Evolutionary conservation across 1,140 invertebrate genomes (phyloP).

Genomic region (Drosophila carrolli): DNA sequence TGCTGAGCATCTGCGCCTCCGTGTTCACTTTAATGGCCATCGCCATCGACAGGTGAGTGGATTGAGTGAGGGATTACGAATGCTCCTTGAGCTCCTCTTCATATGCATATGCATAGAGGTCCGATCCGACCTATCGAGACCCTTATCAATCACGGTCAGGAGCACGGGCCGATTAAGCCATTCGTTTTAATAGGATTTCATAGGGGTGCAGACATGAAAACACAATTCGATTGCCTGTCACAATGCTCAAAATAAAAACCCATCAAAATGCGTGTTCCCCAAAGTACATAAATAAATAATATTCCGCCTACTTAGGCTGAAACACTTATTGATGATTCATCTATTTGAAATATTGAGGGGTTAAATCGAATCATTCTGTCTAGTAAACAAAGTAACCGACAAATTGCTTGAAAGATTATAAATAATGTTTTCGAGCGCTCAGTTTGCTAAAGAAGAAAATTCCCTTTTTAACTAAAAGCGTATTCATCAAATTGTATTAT

Average conservation of each 20-base stretch:
- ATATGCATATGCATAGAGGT: slow-evolving; percentile 16
- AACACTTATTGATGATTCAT: slow-evolving; percentile 19
- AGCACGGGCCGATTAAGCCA: slow-evolving; percentile 17
- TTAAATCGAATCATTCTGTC: slow-evolving; percentile 15
- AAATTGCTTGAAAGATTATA: slow-evolving; percentile 6
- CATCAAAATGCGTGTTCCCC: slow-evolving; percentile 15
- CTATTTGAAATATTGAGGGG: background rate
- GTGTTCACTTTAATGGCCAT: slow-evolving; percentile 98
- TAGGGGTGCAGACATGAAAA: slow-evolving; percentile 1
- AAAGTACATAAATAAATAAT: slow-evolving; percentile 34
- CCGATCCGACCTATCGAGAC: slow-evolving; percentile 8
- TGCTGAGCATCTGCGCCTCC: slow-evolving; percentile 95
- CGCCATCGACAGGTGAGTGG: slow-evolving; percentile 95
- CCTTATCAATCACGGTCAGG: slow-evolving; percentile 40
- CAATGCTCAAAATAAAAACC: slow-evolving; percentile 15
- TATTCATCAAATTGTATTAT: background rate
- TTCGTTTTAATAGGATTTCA: slow-evolving; percentile 39
- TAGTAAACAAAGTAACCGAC: slow-evolving; percentile 10
- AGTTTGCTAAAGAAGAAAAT: background rate
- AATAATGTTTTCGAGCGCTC: background rate
- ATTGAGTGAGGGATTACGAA: background rate
- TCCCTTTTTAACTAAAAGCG: background rate
- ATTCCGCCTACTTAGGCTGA: slow-evolving; percentile 12
- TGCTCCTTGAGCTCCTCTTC: background rate
- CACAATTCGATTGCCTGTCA: slow-evolving; percentile 33